Percentiles rank a stretch among this genome's conserved stretches.
Evolutionary conservation across 2,113 vertebrate species (phyloP).

Genomic region (Acrocephalus arundinaceus): DNA sequence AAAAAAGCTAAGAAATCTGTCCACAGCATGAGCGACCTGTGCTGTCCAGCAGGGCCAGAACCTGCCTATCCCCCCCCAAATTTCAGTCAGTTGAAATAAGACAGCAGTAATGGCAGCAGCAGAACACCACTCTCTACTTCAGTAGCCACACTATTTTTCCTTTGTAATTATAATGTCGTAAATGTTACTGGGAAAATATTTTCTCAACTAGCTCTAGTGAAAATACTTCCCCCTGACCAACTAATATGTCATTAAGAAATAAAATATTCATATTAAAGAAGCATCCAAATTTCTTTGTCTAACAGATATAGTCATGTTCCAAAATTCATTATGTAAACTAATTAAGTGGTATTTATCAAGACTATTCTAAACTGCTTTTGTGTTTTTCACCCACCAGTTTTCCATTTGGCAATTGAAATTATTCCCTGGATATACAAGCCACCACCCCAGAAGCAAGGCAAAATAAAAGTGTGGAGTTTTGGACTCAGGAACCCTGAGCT

Average conservation of each 20-base stretch:
- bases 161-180: not conserved
- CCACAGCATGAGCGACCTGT: not conserved
- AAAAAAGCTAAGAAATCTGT: not conserved
- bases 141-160: not conserved
- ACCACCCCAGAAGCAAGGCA: fast-evolving
- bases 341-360: not conserved
- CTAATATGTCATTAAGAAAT: not conserved
- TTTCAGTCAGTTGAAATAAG: not conserved
- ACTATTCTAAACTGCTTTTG: not conserved
- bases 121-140: not conserved
- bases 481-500: not conserved
- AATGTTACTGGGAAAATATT: not conserved
- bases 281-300: not conserved
- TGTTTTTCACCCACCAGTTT: not conserved
- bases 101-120: not conserved
- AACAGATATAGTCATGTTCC: not conserved
- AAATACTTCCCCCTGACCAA: not conserved
- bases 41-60: not conserved
- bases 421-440: not conserved
- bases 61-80: not conserved
- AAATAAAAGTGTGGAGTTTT: not conserved
- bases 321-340: not conserved
- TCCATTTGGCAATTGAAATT: not conserved
- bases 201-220: not conserved
- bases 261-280: not conserved